Evolutionary conservation across 30 jellyfish, hydroid and myxozoan genomes (phyloP).

Genomic region (Aurelia aurita complex sp. Pacific): DNA sequence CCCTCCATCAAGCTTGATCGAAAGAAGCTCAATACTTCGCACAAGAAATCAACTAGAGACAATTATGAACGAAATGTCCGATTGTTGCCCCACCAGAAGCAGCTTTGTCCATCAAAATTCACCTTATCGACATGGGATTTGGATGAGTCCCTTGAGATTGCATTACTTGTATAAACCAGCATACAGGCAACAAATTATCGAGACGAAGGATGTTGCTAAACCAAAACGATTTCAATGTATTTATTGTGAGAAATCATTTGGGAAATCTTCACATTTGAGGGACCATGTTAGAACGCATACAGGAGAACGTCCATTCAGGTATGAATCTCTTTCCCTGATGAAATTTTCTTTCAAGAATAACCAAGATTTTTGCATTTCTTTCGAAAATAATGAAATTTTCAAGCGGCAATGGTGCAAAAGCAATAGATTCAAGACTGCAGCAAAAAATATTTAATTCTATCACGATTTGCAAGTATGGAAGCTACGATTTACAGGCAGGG

Average conservation of each 20-base stretch:
- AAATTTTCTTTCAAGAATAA: neutral
- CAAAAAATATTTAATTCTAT: no score
- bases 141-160: conserved; percentile 37
- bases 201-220: conserved; percentile 24
- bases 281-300: conserved; percentile 98
- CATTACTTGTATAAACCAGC: conserved; percentile 37
- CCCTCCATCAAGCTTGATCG: conserved; percentile 29
- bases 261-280: conserved; percentile 94
- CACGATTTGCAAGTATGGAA: no score
- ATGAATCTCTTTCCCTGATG: neutral
- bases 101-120: conserved; percentile 28
- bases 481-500: no score
- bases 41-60: conserved; percentile 62
- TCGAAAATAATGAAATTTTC: no score
- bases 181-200: conserved; percentile 21
- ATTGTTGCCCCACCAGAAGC: conserved; percentile 29
- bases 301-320: conserved; percentile 95
- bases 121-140: conserved; percentile 18
- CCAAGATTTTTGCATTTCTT: neutral
- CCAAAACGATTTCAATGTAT: conserved; percentile 89
- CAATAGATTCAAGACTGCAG: no score
- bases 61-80: conserved; percentile 69
- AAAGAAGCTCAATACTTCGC: conserved; percentile 25
- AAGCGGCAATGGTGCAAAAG: no score
- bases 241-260: conserved; percentile 92